These are phyloP conservation scores for Drosophila mulleri DNA, from an alignment of 2,888 invertebrate genomes.

Conservation along the genomic window DNA sequence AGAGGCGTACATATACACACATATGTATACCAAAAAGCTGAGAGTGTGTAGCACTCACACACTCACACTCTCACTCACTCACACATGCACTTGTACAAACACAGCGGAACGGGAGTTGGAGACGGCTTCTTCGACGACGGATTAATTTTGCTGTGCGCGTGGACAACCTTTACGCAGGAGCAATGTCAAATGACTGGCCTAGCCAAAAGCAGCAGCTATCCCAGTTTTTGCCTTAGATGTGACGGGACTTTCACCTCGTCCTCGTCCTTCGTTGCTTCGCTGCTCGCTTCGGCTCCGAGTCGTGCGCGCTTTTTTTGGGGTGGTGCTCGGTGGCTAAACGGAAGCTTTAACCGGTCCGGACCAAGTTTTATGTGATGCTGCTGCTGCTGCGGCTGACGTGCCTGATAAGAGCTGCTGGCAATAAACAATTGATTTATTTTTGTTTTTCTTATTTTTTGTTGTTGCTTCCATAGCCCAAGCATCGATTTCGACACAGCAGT, in stretches of 20 bases:
- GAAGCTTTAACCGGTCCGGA: slow-evolving; percentile 77
- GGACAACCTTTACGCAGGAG: slow-evolving; percentile 83
- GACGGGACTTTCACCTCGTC: slow-evolving; percentile 67
- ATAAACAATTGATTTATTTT: slow-evolving; percentile 40
- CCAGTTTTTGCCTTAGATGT: slow-evolving; percentile 75
- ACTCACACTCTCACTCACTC: slow-evolving; percentile 19
- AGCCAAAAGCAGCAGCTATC: slow-evolving; percentile 64
- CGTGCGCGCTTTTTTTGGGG: slow-evolving; percentile 46
- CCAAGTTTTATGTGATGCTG: slow-evolving; percentile 57
- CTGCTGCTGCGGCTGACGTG: slow-evolving; percentile 16
- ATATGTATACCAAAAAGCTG: slow-evolving; percentile 51
- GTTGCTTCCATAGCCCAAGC: slow-evolving; percentile 11
- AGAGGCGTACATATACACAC: slow-evolving; percentile 4
- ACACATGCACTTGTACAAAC: slow-evolving; percentile 34
- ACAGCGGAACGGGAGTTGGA: slow-evolving; percentile 35
- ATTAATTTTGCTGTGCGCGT: slow-evolving; percentile 57
- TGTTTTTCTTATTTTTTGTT: slow-evolving; percentile 19
- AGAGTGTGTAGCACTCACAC: slow-evolving; percentile 50
- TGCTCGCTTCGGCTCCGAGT: slow-evolving; percentile 57
- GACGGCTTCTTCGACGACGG: slow-evolving; percentile 38
- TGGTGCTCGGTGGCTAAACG: slow-evolving; percentile 33
- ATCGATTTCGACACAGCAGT: slow-evolving; percentile 19
- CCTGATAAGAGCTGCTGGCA: slow-evolving; percentile 51
- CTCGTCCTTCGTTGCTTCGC: slow-evolving; percentile 21
- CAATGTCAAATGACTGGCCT: slow-evolving; percentile 83